phyloP scores from a whole-genome alignment of 2,888 invertebrate species.

The Lacanobia oleracea region DNA sequence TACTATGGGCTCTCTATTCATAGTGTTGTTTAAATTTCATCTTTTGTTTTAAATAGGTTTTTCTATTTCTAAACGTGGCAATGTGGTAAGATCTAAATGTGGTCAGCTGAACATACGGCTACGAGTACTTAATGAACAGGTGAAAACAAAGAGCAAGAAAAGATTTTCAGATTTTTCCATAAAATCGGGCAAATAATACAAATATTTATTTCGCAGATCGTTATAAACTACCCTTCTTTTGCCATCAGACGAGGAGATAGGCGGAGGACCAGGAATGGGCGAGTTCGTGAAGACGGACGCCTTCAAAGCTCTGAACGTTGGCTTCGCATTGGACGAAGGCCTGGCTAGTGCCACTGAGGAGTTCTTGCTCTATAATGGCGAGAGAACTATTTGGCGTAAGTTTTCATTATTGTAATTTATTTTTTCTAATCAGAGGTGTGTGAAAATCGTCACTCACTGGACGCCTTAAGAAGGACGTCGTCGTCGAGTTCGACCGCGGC shows the following conservation, averaged over 20 bases:
- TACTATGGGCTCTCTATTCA: not conserved
- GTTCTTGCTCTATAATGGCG: conserved; percentile 93
- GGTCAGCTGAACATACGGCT: not conserved
- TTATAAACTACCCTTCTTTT: not conserved
- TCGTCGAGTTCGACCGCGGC: no score
- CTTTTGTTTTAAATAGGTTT: not conserved
- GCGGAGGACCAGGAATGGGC: conserved; percentile 94
- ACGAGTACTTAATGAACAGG: not conserved
- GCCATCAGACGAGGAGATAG: conserved; percentile 95
- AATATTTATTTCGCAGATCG: no score
- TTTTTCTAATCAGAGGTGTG: no score
- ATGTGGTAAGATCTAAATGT: not conserved
- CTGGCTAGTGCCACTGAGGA: conserved; percentile 92
- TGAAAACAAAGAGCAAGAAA: no score
- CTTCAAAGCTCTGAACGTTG: conserved; percentile 94
- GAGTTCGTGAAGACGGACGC: conserved; percentile 93
- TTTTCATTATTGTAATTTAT: conserved; percentile 54
- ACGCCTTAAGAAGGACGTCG: no score
- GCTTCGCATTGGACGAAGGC: conserved; percentile 97
- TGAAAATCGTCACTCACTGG: no score
- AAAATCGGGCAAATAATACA: no score
- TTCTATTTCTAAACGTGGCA: not conserved
- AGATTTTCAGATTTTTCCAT: no score
- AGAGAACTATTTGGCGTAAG: conserved; percentile 96
- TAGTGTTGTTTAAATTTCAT: not conserved